Evolutionary conservation across 1,140 invertebrate species (phyloP).

Genomic region (Theocolax elegans): DNA sequence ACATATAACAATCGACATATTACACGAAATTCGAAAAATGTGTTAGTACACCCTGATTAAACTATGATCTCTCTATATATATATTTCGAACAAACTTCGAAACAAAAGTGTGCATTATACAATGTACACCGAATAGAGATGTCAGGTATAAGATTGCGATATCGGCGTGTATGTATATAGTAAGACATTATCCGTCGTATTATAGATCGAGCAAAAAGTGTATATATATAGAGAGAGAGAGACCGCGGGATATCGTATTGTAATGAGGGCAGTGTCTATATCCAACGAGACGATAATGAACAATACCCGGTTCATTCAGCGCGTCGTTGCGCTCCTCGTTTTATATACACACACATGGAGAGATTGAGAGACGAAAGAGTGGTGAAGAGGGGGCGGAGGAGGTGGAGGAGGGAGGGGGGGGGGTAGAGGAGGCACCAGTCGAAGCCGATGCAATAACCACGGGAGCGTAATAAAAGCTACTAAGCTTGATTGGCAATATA

Average conservation of each 20-base stretch:
- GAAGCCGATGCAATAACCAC: constrained; percentile 1
- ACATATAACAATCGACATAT: too few relatives aligned
- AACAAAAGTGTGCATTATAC: too few relatives aligned
- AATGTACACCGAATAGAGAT: constrained; percentile 8
- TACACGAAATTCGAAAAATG: too few relatives aligned
- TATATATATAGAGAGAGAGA: too few relatives aligned
- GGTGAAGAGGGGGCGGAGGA: neutral
- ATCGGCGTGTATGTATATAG: too few relatives aligned
- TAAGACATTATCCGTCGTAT: neutral
- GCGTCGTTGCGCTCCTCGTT: neutral
- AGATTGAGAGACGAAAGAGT: too few relatives aligned
- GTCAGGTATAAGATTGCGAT: neutral
- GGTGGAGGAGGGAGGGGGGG: neutral
- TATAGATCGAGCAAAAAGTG: neutral
- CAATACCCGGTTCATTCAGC: too few relatives aligned
- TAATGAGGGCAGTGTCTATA: constrained; percentile 18
- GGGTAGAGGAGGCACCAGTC: neutral
- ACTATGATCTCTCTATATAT: too few relatives aligned
- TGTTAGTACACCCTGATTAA: too few relatives aligned
- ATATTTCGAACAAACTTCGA: too few relatives aligned
- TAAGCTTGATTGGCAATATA: constrained; percentile 55
- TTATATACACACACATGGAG: neutral
- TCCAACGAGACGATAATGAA: neutral
- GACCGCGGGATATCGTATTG: neutral
- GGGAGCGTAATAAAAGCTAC: constrained; percentile 29